phyloP scores from a whole-genome alignment of 2,797 vertebrate genomes.

The Sardinella longiceps region DNA sequence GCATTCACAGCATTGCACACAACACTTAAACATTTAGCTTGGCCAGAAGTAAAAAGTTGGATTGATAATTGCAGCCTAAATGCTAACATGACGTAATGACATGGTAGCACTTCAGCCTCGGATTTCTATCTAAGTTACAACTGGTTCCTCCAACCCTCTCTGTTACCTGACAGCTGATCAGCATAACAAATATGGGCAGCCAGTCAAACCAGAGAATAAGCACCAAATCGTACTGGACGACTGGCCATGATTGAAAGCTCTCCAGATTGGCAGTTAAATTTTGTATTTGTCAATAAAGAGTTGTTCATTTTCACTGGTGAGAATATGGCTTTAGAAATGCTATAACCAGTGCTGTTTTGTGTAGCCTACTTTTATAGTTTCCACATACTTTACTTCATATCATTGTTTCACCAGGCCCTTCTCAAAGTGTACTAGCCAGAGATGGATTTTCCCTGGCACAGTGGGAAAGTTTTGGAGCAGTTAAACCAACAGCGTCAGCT shows the following conservation, averaged over 20 bases:
- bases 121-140: background rate
- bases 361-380: background rate
- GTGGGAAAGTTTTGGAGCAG: slow-evolving; percentile 90
- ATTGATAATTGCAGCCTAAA: background rate
- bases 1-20: background rate
- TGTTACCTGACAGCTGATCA: no score
- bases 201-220: no score
- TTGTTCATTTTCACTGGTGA: background rate
- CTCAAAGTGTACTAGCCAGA: slow-evolving; percentile 17
- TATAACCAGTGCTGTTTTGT: background rate
- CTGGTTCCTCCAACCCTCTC: no score
- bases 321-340: background rate
- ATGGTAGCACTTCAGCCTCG: background rate
- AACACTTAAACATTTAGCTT: background rate
- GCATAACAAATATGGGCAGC: no score
- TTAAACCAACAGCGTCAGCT: slow-evolving; percentile 91
- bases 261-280: background rate
- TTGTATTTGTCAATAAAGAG: background rate
- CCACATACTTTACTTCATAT: background rate
- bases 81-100: slow-evolving; percentile 6
- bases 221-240: background rate
- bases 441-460: slow-evolving; percentile 99
- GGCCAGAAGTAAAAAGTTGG: background rate
- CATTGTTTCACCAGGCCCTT: slow-evolving; percentile 14
- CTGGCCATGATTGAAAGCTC: background rate